phyloP scores from a whole-genome alignment of 2,888 invertebrate species.

The Dorcus hopei region DNA sequence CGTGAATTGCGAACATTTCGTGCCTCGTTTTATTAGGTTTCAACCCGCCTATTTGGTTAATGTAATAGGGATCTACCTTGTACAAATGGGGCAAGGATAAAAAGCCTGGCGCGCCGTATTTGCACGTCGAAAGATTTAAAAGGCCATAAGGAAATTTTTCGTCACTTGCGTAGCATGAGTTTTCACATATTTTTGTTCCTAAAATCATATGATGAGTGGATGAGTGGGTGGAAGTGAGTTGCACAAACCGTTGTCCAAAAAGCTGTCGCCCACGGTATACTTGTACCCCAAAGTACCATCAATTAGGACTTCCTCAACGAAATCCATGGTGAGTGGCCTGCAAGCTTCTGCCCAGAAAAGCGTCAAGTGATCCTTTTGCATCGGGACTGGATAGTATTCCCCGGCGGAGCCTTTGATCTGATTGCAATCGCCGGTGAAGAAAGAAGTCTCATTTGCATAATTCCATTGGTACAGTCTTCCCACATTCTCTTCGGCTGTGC shows the following conservation, averaged over 20 bases:
- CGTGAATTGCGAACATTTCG: constrained; percentile 71
- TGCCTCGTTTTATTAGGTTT: constrained; percentile 66
- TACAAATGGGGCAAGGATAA: constrained; percentile 83
- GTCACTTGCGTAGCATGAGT: constrained; percentile 71
- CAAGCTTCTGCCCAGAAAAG: constrained; percentile 77
- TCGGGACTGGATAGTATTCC: constrained; percentile 72
- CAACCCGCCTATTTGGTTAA: constrained; percentile 65
- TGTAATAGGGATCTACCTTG: constrained; percentile 67
- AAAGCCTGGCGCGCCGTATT: constrained; percentile 78
- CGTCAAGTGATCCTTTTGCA: constrained; percentile 53
- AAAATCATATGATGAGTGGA: constrained; percentile 23
- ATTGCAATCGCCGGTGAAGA: constrained; percentile 57
- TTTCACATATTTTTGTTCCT: constrained; percentile 60
- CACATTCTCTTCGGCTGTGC: constrained; percentile 67
- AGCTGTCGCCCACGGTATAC: constrained; percentile 61
- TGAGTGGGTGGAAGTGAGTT: neutral
- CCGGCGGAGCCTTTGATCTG: constrained; percentile 71
- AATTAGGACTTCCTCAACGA: constrained; percentile 55
- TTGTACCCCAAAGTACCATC: constrained; percentile 64
- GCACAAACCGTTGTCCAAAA: constrained; percentile 64
- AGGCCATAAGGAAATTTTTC: constrained; percentile 64
- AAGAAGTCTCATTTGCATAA: constrained; percentile 55
- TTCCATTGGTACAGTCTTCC: constrained; percentile 76
- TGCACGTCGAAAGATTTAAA: constrained; percentile 74
- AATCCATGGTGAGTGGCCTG: constrained; percentile 63